Evolutionary conservation across 2,797 vertebrate genomes (phyloP).

Genomic region (Myotis pilosus): DNA sequence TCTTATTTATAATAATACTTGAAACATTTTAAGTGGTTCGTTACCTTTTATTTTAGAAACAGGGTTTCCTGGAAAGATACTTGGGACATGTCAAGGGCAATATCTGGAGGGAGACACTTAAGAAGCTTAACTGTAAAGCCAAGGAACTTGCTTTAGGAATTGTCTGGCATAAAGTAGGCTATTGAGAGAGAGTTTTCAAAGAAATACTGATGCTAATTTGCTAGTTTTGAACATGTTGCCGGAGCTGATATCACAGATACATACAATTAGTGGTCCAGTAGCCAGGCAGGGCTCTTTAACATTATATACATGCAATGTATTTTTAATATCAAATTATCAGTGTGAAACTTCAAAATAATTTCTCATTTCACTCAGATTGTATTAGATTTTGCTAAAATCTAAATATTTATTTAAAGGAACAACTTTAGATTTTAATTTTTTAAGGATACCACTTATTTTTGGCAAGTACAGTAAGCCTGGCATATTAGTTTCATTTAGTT

Average conservation of each 20-base stretch:
- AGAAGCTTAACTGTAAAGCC: background rate
- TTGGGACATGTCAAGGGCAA: background rate
- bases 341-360: background rate
- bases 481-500: background rate
- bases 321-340: slow-evolving; percentile 11
- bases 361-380: slow-evolving; percentile 3
- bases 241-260: background rate
- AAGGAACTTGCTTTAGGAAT: background rate
- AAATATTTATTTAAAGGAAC: background rate
- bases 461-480: background rate
- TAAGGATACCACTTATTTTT: background rate
- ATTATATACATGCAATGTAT: background rate
- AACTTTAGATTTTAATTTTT: background rate
- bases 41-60: background rate
- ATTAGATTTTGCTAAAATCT: slow-evolving; percentile 1
- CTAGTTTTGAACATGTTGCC: background rate
- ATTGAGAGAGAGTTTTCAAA: background rate
- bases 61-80: background rate
- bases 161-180: background rate
- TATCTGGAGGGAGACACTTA: no score
- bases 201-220: background rate
- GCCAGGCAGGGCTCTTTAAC: background rate
- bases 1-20: background rate
- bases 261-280: background rate
- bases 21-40: background rate